These are phyloP conservation scores for Atractosteus spatula DNA, from an alignment of 2,113 vertebrate species.

Conservation along the genomic window DNA sequence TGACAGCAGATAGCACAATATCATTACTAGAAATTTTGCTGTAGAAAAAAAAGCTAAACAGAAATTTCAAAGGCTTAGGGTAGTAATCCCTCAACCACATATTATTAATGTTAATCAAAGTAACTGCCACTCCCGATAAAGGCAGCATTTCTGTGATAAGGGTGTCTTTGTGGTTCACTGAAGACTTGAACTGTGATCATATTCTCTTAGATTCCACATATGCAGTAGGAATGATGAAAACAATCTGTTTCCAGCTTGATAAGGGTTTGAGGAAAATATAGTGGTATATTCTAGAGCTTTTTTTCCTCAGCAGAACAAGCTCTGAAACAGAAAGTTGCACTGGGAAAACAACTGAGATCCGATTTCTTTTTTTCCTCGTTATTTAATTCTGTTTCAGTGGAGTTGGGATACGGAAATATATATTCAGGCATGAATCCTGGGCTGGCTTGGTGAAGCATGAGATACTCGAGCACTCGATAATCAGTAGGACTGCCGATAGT, in stretches of 20 bases:
- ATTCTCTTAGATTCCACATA: neutral
- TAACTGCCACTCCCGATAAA: neutral
- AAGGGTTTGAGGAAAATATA: too few species aligned
- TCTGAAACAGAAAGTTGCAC: neutral
- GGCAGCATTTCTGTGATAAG: neutral
- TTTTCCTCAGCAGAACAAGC: neutral
- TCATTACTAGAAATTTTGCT: too few species aligned
- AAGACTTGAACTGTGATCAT: constrained; percentile 2
- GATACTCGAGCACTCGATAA: neutral
- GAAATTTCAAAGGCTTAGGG: too few species aligned
- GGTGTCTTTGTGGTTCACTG: neutral
- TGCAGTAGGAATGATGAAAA: constrained; percentile 7
- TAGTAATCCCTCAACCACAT: too few species aligned
- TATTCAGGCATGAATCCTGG: neutral
- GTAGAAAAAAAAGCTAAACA: too few species aligned
- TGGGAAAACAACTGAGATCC: neutral
- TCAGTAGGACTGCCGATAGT: neutral
- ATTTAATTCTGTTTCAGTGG: neutral
- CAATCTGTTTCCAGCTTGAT: neutral
- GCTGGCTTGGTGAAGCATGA: neutral
- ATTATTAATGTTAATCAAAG: constrained; percentile 1
- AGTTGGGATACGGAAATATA: neutral
- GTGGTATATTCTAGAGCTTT: neutral
- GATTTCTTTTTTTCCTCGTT: neutral
- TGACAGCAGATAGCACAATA: too few species aligned